phyloP scores from a whole-genome alignment of 1,140 invertebrate genomes.

The Aleiodes sp. region DNA sequence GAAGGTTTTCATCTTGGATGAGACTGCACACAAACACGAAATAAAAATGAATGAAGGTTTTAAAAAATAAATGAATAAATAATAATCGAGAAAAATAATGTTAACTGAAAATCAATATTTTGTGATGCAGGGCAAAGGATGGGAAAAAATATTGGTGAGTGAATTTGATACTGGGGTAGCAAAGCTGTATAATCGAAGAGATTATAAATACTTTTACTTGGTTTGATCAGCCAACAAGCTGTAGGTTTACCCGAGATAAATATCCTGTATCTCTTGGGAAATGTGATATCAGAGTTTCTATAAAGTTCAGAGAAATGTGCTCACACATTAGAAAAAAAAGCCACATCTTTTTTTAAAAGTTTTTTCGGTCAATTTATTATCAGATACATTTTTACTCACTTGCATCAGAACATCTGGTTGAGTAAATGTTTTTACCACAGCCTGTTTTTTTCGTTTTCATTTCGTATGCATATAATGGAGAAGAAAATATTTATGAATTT shows the following conservation, averaged over 20 bases:
- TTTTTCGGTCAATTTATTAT: not conserved
- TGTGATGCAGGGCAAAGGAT: not conserved
- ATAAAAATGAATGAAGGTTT: not conserved
- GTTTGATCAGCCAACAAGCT: constrained; percentile 10
- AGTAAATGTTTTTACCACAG: not conserved
- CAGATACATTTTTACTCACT: not conserved
- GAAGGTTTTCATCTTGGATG: not conserved
- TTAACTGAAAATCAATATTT: not conserved
- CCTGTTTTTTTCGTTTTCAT: not conserved
- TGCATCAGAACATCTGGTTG: not conserved
- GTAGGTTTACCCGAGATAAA: constrained; percentile 8
- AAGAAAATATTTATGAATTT: not conserved
- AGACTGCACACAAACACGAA: not conserved
- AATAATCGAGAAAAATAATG: not conserved
- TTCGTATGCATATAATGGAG: not conserved
- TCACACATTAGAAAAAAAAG: constrained; percentile 1
- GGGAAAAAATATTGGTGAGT: not conserved
- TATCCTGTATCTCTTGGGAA: constrained; percentile 15
- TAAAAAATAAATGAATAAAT: not conserved
- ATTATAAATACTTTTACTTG: constrained; percentile 14
- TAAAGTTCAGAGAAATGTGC: constrained; percentile 4
- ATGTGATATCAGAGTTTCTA: constrained; percentile 4
- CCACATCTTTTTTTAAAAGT: not conserved
- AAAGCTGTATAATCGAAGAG: constrained; percentile 7
- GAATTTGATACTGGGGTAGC: not conserved